phyloP scores from a whole-genome alignment of 2,888 invertebrate species.

The Corythucha ciliata region DNA sequence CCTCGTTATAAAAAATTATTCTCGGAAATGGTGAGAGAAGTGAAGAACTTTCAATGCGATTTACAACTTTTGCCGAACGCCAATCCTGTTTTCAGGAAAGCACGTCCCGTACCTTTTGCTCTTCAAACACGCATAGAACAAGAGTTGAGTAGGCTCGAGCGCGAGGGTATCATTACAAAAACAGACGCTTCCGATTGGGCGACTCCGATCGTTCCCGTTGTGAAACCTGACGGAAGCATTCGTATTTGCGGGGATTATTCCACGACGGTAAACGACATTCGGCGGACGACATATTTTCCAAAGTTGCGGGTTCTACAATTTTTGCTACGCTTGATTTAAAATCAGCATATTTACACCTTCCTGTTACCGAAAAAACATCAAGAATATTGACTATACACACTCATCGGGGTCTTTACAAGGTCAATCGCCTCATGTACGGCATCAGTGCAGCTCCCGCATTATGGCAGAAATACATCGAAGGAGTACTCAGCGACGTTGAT shows the following conservation, averaged over 20 bases:
- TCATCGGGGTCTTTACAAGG: conserved; percentile 6
- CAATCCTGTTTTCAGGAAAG: conserved; percentile 7
- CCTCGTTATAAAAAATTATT: too few relatives aligned
- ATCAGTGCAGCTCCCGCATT: conserved; percentile 6
- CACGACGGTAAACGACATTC: too few relatives aligned
- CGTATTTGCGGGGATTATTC: conserved; percentile 23
- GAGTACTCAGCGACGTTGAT: background rate
- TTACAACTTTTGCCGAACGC: too few relatives aligned
- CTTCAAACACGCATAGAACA: conserved; percentile 2
- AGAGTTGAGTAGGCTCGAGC: conserved; percentile 6
- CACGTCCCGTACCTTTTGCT: conserved; percentile 5
- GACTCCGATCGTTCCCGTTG: conserved; percentile 20
- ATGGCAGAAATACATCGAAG: conserved; percentile 8
- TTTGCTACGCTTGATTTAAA: too few relatives aligned
- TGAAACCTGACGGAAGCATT: conserved; percentile 20
- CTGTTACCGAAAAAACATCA: conserved; percentile 2
- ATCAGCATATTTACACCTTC: conserved; percentile 5
- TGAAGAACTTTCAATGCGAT: too few relatives aligned
- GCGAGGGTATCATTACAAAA: conserved; percentile 14
- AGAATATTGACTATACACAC: conserved; percentile 8
- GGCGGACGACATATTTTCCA: too few relatives aligned
- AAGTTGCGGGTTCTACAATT: too few relatives aligned
- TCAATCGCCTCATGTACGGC: conserved; percentile 7
- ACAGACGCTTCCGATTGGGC: conserved; percentile 19
- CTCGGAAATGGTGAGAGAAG: too few relatives aligned